Conservation (phyloP, 2,797 vertebrate species). For the Sebastes ruberrimus region DNA sequence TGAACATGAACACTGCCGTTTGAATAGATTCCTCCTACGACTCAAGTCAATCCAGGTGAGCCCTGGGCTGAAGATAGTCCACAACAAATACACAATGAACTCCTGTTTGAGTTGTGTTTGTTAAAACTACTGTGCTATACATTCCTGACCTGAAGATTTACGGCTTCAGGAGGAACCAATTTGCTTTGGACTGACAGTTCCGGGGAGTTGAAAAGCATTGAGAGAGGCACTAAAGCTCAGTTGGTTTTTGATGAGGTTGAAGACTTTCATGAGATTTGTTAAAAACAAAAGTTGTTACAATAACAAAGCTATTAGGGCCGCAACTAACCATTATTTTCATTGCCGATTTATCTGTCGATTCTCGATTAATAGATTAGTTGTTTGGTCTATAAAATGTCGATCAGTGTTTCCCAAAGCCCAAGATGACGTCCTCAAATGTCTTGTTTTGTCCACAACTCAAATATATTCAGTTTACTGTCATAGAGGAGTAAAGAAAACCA, state of each 20-base stretch:
- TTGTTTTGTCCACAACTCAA: no score
- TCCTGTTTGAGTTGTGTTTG: not conserved
- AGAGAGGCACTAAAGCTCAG: not conserved
- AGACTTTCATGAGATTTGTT: not conserved
- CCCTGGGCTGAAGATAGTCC: not conserved
- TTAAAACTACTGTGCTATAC: not conserved
- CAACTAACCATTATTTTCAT: no score
- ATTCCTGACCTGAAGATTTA: not conserved
- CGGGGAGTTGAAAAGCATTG: not conserved
- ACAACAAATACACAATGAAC: not conserved
- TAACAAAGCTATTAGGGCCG: not conserved
- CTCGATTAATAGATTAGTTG: no score
- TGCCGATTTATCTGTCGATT: fast-evolving
- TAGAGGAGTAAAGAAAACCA: no score
- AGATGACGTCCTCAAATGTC: no score
- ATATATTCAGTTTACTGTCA: no score
- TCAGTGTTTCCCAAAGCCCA: no score
- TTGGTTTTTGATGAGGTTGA: not conserved
- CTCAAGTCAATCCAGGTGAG: not conserved
- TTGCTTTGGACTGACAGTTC: not conserved
- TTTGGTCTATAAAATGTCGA: no score
- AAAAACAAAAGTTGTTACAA: not conserved
- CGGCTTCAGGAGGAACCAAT: not conserved
- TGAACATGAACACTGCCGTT: not conserved
- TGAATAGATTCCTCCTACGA: not conserved